Percentiles rank a stretch among this genome's conserved stretches.
phyloP scores from a whole-genome alignment of 2,113 vertebrate species.

The Dromiciops gliroides region DNA sequence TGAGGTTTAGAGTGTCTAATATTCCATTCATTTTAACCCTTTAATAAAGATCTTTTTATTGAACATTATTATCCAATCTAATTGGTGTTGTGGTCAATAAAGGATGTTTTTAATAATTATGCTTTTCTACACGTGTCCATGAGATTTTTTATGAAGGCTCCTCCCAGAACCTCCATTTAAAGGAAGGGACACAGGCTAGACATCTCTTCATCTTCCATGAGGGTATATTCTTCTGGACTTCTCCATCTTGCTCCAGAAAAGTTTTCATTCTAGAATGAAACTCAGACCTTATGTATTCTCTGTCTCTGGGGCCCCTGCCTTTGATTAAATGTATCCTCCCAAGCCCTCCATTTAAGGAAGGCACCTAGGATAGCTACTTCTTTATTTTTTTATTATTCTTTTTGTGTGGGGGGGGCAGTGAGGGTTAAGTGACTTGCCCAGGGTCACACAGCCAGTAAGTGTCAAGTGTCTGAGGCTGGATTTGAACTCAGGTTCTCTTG shows the following conservation, averaged over 20 bases:
- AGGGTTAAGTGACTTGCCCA: no score
- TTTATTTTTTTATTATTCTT: no score
- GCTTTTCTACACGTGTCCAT: background rate
- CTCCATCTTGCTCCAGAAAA: background rate
- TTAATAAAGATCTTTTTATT: background rate
- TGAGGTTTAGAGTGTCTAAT: background rate
- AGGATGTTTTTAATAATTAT: background rate
- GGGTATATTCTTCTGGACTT: background rate
- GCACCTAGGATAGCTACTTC: background rate
- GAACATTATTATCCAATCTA: background rate
- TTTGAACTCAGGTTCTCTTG: no score
- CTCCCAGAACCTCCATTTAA: background rate
- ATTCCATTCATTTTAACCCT: background rate
- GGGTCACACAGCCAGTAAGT: no score
- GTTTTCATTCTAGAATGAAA: background rate
- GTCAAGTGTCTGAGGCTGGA: no score
- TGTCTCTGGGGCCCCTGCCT: background rate
- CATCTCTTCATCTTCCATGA: background rate
- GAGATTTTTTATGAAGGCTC: background rate
- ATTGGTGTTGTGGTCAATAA: background rate
- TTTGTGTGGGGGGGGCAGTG: no score
- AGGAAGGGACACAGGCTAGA: background rate
- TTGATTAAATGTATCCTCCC: background rate
- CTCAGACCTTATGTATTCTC: background rate
- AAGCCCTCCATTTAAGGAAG: background rate